phyloP scores from a whole-genome alignment of 2,797 vertebrate species.

The Odontamblyopus rebecca region DNA sequence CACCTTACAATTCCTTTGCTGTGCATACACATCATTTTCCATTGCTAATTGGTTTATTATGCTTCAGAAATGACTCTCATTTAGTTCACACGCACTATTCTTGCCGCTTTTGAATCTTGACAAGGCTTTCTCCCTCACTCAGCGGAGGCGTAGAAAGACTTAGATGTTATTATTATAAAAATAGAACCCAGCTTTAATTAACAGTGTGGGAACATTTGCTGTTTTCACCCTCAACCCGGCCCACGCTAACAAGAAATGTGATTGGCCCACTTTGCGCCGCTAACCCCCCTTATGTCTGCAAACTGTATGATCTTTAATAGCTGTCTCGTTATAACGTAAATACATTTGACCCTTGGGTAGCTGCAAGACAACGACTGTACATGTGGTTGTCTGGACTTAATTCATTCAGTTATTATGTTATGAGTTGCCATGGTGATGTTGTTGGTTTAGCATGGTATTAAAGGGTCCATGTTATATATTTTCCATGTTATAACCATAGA shows the following conservation, averaged over 20 bases:
- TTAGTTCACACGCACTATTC: constrained; percentile 23
- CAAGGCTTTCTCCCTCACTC: constrained; percentile 40
- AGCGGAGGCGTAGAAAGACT: constrained; percentile 19
- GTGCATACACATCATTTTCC: constrained; percentile 38
- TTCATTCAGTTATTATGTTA: constrained; percentile 2
- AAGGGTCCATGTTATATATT: no score
- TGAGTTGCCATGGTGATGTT: background rate
- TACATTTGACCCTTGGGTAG: background rate
- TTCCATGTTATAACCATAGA: no score
- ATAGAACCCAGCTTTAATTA: constrained; percentile 38
- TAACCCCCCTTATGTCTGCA: constrained; percentile 3
- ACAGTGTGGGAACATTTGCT: constrained; percentile 19
- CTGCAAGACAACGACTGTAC: background rate
- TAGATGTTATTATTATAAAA: constrained; percentile 32
- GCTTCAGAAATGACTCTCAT: constrained; percentile 44
- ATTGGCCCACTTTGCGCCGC: constrained; percentile 12
- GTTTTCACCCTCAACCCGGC: constrained; percentile 18
- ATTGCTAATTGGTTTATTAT: constrained; percentile 45
- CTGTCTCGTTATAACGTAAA: background rate
- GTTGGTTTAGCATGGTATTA: no score
- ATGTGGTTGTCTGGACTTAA: background rate
- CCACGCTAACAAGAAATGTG: constrained; percentile 10
- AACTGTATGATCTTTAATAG: background rate
- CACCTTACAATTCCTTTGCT: constrained; percentile 10
- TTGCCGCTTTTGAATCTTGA: constrained; percentile 33